Conservation (phyloP, 2,797 vertebrate species). For the Micropoecilia bifurca region DNA sequence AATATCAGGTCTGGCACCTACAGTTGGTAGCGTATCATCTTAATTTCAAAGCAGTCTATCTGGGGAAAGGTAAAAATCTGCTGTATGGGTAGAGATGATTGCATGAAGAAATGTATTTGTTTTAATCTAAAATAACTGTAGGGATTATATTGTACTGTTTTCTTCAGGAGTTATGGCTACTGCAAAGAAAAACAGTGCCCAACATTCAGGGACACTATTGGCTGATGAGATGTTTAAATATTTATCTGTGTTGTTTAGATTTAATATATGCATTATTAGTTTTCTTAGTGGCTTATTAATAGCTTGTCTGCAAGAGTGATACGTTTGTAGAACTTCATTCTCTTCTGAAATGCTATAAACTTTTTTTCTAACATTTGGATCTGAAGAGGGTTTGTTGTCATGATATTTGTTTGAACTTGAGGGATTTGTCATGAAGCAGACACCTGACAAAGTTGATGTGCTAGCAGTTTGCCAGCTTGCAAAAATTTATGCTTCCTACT, state of each 20-base stretch:
- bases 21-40: conserved; percentile 21
- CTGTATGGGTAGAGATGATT: conserved; percentile 22
- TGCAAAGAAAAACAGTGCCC: neutral
- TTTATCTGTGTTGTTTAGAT: neutral
- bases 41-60: conserved; percentile 44
- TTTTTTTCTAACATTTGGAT: neutral
- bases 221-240: conserved; percentile 9
- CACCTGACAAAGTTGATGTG: too few relatives aligned
- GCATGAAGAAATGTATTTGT: conserved; percentile 23
- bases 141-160: neutral
- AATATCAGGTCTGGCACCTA: conserved; percentile 40
- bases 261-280: neutral
- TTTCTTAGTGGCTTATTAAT: neutral
- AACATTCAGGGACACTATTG: conserved; percentile 14
- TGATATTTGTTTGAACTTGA: too few relatives aligned
- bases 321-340: neutral
- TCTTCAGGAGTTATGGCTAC: neutral
- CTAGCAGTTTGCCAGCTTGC: too few relatives aligned
- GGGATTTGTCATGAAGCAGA: too few relatives aligned
- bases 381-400: too few relatives aligned
- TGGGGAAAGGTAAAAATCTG: conserved; percentile 1
- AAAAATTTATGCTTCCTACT: too few relatives aligned
- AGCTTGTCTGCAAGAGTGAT: neutral
- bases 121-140: conserved; percentile 23
- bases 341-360: neutral